Evolutionary conservation across 2,888 invertebrate species (phyloP).

Genomic region (Pollenia amentaria): DNA sequence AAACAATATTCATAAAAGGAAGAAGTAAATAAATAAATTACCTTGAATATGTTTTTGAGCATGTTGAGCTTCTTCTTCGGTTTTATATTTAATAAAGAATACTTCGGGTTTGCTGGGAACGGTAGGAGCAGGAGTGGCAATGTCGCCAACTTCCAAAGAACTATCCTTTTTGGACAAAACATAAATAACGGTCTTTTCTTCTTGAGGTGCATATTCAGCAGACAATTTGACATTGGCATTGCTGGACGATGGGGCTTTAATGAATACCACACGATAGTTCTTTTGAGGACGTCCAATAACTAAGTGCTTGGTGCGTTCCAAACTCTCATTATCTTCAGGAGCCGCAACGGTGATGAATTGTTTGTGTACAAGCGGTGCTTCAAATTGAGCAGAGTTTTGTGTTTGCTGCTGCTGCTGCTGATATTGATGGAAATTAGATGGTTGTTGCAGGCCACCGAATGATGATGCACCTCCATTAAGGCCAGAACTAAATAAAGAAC

Average conservation of each 20-base stretch:
- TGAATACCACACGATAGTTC: constrained; percentile 84
- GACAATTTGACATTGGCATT: constrained; percentile 80
- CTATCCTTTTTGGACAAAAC: constrained; percentile 83
- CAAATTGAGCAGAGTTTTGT: constrained; percentile 65
- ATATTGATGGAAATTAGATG: constrained; percentile 21
- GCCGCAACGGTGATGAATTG: constrained; percentile 83
- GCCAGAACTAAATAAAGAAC: constrained; percentile 68
- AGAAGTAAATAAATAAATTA: constrained; percentile 54
- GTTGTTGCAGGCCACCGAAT: neutral
- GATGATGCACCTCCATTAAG: constrained; percentile 45
- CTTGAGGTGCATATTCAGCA: constrained; percentile 82
- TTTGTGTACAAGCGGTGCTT: constrained; percentile 80
- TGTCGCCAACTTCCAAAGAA: constrained; percentile 80
- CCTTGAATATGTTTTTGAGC: constrained; percentile 84
- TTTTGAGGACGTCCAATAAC: constrained; percentile 82
- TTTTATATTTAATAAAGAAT: constrained; percentile 84
- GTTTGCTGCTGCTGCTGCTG: neutral
- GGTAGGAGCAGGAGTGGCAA: constrained; percentile 82
- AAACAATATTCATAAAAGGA: neutral
- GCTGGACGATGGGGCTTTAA: constrained; percentile 82
- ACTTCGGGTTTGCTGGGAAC: constrained; percentile 84
- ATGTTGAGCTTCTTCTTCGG: constrained; percentile 83
- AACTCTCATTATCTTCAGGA: constrained; percentile 81
- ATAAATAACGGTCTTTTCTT: constrained; percentile 84
- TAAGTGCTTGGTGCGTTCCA: constrained; percentile 79